Base-by-base conservation (phyloP, 2,113 vertebrate species). In the Toxostoma redivivum region DNA sequence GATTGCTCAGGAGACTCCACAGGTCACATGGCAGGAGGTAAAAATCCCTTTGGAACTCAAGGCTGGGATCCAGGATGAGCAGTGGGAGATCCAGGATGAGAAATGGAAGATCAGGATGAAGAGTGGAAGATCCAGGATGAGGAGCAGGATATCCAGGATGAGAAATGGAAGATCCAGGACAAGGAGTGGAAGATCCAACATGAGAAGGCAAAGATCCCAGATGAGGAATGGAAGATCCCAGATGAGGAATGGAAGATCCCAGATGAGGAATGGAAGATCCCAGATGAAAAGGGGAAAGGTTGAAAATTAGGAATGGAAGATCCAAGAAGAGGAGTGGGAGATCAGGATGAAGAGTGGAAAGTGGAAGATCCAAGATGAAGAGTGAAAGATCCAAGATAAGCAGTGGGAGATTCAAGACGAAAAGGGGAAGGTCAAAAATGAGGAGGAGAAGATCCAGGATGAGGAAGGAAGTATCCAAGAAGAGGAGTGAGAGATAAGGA, bases 271-370 rank as follows among this genome's bases (percentile, higher is more conserved):
- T 0, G 9, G 20, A 2, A 37, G 40, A 8, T 14, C 40, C 31
- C 45, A 0, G 8, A 47, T 21, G 4, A 54, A 0, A 3, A 56
- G 10, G 0, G 5, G 51, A 5, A 13, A 45, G 38, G 38, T 38
- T 11, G 38, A 38, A 38, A 38, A 38, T 11, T 2, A 50, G 0
- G 0, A 78, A 1, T 0, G 4, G 11, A 0, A 42, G 3, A 62
- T 28, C 4, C 12, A 33, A 0, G 10, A 25, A 7, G 4, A 40
- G 1, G 1, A 56, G 8, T 1, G 23, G 22, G 2, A 73, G 24
- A 76, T 25, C 53, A 25, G 0, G 22, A 13, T 13, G 8, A 28
- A 2, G 2, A 54, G 38, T 4, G 3, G 44, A 7, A 27, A 54
- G 38, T 4, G 3, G 44, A 7, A 27, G 64, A 14, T 7, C 23